These are phyloP conservation scores for Peromyscus californicus DNA, from an alignment of 2,113 vertebrate genomes.

Conservation along the genomic window DNA sequence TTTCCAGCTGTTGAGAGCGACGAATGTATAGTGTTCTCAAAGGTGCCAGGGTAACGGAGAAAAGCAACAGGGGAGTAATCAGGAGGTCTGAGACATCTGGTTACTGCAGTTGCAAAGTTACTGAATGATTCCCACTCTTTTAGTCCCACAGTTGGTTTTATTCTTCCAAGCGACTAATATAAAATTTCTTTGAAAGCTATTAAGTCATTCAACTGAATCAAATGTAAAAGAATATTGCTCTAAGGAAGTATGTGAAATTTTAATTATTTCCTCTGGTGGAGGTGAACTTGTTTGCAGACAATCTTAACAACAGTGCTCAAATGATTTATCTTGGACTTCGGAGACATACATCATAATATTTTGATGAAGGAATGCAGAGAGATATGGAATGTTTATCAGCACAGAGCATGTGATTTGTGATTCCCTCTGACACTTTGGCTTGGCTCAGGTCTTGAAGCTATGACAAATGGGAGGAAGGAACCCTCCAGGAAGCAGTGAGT, in stretches of 20 bases:
- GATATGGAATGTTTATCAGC: neutral
- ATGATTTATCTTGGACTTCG: slow-evolving; percentile 57
- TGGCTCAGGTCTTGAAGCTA: neutral
- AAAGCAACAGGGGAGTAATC: slow-evolving; percentile 37
- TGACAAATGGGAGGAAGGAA: neutral
- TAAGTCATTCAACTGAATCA: slow-evolving; percentile 48
- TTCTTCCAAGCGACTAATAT: slow-evolving; percentile 29
- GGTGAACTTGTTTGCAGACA: slow-evolving; percentile 70
- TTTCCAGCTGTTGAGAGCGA: slow-evolving; percentile 31
- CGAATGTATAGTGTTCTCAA: slow-evolving; percentile 1
- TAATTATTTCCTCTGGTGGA: slow-evolving; percentile 75
- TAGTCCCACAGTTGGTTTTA: slow-evolving; percentile 5
- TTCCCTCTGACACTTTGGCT: slow-evolving; percentile 46
- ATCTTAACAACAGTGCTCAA: slow-evolving; percentile 41
- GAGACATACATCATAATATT: slow-evolving; percentile 43
- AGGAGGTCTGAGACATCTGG: neutral
- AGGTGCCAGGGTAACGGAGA: neutral
- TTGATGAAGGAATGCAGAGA: slow-evolving; percentile 2
- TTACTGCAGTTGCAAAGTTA: slow-evolving; percentile 57
- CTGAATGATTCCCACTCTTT: slow-evolving; percentile 12
- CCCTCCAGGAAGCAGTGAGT: neutral
- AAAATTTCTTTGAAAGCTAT: slow-evolving; percentile 65
- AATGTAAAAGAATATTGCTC: slow-evolving; percentile 61
- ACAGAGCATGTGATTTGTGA: slow-evolving; percentile 33
- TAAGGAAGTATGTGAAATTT: slow-evolving; percentile 59